Percentiles rank a stretch among this genome's conserved stretches.
Evolutionary conservation across 2,113 vertebrate genomes (phyloP).

Genomic region (Pomatorhinus ruficollis): DNA sequence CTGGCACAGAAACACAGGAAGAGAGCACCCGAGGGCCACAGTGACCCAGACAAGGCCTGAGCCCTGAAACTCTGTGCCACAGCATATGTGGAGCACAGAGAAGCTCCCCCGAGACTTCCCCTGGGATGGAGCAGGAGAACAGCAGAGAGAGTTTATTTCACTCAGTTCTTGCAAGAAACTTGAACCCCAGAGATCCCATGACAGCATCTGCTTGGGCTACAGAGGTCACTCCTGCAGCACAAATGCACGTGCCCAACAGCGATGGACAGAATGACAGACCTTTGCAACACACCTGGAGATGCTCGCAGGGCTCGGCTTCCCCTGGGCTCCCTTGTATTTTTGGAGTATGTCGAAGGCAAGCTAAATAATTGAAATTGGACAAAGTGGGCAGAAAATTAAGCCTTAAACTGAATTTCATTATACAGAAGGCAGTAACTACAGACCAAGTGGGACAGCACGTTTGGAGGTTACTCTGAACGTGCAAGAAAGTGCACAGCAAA

Average conservation of each 20-base stretch:
- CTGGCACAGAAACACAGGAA: background rate
- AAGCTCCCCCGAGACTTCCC: background rate
- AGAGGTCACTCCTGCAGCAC: background rate
- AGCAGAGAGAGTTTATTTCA: background rate
- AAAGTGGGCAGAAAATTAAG: background rate
- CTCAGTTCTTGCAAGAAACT: background rate
- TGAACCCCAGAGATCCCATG: background rate
- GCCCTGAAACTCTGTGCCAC: background rate
- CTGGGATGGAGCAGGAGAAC: background rate
- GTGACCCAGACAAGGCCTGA: background rate
- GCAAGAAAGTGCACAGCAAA: background rate
- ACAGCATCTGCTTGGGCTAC: background rate
- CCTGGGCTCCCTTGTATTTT: fast-evolving
- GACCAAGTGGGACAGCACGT: background rate
- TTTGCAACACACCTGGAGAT: background rate
- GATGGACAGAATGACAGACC: background rate
- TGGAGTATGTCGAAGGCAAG: background rate
- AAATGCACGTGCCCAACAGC: background rate
- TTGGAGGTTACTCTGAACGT: background rate
- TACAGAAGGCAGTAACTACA: background rate
- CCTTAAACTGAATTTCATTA: background rate
- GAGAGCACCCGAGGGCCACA: background rate
- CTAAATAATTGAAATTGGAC: background rate
- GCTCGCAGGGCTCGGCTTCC: background rate
- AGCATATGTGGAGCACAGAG: fast-evolving